Percentiles rank a stretch among this genome's conserved stretches.
These are phyloP conservation scores for Eupithecia tripunctaria DNA, from an alignment of 2,888 invertebrate species.

Conservation along the genomic window DNA sequence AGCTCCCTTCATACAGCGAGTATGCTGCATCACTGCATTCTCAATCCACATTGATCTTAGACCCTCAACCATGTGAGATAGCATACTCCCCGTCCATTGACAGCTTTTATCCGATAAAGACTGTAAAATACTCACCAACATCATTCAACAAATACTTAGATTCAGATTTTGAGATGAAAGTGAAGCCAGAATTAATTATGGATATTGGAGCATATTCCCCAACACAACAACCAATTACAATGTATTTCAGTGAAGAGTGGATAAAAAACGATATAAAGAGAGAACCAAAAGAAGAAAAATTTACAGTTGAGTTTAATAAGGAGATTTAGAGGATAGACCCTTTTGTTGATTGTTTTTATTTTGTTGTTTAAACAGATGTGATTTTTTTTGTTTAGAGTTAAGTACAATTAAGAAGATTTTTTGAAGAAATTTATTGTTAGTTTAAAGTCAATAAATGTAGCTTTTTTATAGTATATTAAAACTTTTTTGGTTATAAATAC, in stretches of 20 bases:
- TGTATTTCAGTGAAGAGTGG: not conserved
- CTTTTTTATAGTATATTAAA: not conserved
- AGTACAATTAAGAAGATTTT: not conserved
- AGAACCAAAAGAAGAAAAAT: conserved; percentile 22
- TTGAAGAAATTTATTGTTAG: not conserved
- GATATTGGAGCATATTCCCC: conserved; percentile 36
- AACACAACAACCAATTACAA: conserved; percentile 9
- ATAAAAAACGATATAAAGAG: conserved; percentile 26
- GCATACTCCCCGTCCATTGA: conserved; percentile 25
- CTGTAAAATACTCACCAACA: conserved; percentile 24
- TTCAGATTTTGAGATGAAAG: conserved; percentile 16
- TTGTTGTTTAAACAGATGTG: not conserved
- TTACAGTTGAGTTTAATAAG: not conserved
- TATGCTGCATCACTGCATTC: conserved; percentile 33
- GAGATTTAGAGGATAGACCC: not conserved
- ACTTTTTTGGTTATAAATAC: not conserved
- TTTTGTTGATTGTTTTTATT: not conserved
- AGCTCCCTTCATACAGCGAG: conserved; percentile 28
- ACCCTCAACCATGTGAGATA: not conserved
- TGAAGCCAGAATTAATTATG: conserved; percentile 33
- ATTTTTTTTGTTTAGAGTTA: not conserved
- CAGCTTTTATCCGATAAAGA: conserved; percentile 14
- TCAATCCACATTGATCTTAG: conserved; percentile 32
- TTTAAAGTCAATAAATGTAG: not conserved
- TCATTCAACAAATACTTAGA: conserved; percentile 9